Conservation (phyloP, 1,140 invertebrate species). For the Drosophila nigrodunni region DNA sequence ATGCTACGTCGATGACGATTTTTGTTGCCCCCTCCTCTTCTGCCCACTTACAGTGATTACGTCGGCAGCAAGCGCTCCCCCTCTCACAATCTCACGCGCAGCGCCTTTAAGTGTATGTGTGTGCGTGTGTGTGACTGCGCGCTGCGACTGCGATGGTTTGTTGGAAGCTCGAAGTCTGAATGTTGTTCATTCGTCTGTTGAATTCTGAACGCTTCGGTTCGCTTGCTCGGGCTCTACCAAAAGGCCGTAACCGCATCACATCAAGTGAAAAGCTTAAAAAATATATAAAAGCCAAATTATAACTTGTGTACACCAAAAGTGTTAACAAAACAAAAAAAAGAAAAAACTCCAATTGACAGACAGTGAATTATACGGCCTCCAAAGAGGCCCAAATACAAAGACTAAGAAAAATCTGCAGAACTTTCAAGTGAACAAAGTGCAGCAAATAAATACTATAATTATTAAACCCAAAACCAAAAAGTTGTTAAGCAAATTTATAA, state of each 20-base stretch:
- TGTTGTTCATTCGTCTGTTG: conserved; percentile 84
- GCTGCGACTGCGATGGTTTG: conserved; percentile 63
- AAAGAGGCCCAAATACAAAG: conserved; percentile 34
- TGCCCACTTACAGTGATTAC: conserved; percentile 71
- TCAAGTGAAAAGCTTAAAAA: conserved; percentile 54
- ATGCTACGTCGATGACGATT: conserved; percentile 64
- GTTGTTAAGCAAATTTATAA: conserved; percentile 26
- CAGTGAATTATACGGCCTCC: not conserved
- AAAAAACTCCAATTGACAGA: not conserved
- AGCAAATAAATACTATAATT: conserved; percentile 23
- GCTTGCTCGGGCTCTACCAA: conserved; percentile 46
- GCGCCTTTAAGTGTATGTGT: not conserved
- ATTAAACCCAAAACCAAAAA: conserved; percentile 2
- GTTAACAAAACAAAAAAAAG: conserved; percentile 25
- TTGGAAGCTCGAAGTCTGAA: conserved; percentile 61
- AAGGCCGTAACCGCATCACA: conserved; percentile 36
- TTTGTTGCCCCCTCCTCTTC: conserved; percentile 19
- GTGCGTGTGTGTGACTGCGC: conserved; percentile 16
- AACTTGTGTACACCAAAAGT: conserved; percentile 52
- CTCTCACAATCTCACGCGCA: conserved; percentile 42
- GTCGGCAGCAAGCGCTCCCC: conserved; percentile 56
- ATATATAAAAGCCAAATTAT: conserved; percentile 38
- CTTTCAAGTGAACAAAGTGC: conserved; percentile 41
- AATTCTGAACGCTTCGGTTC: conserved; percentile 83
- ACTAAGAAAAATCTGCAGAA: conserved; percentile 21